A percentile compares a stretch with the other conserved stretches of the same genome.
phyloP scores from a whole-genome alignment of 2,797 vertebrate species.

The Helostoma temminkii region DNA sequence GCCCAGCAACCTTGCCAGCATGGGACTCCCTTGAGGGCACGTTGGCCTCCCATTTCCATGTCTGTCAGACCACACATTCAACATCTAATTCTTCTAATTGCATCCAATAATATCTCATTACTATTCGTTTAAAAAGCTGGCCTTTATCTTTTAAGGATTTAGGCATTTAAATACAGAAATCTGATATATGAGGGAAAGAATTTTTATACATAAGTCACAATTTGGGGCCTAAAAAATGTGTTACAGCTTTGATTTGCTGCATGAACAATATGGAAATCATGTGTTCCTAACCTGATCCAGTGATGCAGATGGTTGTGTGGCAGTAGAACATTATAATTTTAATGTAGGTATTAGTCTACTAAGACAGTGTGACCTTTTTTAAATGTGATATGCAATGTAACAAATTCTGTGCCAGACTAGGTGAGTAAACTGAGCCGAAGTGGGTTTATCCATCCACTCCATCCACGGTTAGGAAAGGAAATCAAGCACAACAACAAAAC shows the following conservation, averaged over 20 bases:
- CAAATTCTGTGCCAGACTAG: neutral
- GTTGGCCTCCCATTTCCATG: slow-evolving; percentile 42
- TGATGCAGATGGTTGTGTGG: too few species aligned
- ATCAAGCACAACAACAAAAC: slow-evolving; percentile 88
- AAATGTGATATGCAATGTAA: neutral
- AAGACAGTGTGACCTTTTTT: too few species aligned
- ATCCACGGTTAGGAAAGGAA: slow-evolving; percentile 70
- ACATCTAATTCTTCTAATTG: slow-evolving; percentile 46
- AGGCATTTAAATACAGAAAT: neutral
- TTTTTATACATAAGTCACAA: too few species aligned
- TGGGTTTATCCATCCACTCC: slow-evolving; percentile 75
- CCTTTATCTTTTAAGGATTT: neutral
- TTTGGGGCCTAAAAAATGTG: too few species aligned
- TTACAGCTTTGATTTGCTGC: too few species aligned
- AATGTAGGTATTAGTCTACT: too few species aligned
- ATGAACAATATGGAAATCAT: too few species aligned
- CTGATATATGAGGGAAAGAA: neutral
- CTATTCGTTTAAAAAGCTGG: slow-evolving; percentile 32
- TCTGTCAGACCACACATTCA: slow-evolving; percentile 55
- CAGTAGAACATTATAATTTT: too few species aligned
- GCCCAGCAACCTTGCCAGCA: slow-evolving; percentile 78
- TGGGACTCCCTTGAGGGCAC: slow-evolving; percentile 74
- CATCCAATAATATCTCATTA: slow-evolving; percentile 33
- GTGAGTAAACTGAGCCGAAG: slow-evolving; percentile 60
- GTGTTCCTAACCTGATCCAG: too few species aligned